Percentiles rank a stretch among this genome's conserved stretches.
Conservation (phyloP, 2,888 invertebrate species). For the Automeris io region DNA sequence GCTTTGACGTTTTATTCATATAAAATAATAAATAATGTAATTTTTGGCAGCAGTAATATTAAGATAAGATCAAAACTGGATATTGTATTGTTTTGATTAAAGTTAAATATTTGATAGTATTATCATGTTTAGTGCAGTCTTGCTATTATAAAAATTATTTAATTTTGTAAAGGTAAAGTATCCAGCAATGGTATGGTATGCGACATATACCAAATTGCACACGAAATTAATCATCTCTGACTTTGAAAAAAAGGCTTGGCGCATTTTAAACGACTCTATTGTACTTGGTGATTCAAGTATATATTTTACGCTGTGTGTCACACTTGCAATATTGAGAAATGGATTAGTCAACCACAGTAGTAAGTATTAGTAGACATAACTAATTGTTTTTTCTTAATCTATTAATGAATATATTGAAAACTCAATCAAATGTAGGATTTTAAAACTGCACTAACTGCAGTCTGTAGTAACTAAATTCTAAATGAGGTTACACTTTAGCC, state of each 20-base stretch:
- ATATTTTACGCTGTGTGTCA: slow-evolving; percentile 30
- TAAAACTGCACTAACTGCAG: too few relatives aligned
- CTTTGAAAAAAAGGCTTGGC: slow-evolving; percentile 20
- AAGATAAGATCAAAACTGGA: too few relatives aligned
- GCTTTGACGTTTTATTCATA: too few relatives aligned
- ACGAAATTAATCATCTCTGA: slow-evolving; percentile 17
- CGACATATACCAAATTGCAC: slow-evolving; percentile 25
- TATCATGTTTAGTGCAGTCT: neutral
- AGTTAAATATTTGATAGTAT: neutral
- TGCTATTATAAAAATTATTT: neutral
- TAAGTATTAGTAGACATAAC: slow-evolving; percentile 34
- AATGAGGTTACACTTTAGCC: too few relatives aligned
- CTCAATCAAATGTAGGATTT: too few relatives aligned
- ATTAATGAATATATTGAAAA: too few relatives aligned
- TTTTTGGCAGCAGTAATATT: too few relatives aligned
- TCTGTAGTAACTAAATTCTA: too few relatives aligned
- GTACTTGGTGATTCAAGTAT: slow-evolving; percentile 13
- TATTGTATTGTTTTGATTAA: too few relatives aligned
- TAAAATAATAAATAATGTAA: too few relatives aligned
- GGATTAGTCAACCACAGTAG: slow-evolving; percentile 25
- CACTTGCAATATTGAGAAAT: slow-evolving; percentile 31
- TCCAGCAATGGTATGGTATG: slow-evolving; percentile 37
- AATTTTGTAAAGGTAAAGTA: slow-evolving; percentile 26
- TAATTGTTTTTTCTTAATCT: slow-evolving; percentile 21
- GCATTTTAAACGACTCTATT: slow-evolving; percentile 9